Conservation (phyloP, 1,140 invertebrate genomes). For the Leguminivora glycinivorella region DNA sequence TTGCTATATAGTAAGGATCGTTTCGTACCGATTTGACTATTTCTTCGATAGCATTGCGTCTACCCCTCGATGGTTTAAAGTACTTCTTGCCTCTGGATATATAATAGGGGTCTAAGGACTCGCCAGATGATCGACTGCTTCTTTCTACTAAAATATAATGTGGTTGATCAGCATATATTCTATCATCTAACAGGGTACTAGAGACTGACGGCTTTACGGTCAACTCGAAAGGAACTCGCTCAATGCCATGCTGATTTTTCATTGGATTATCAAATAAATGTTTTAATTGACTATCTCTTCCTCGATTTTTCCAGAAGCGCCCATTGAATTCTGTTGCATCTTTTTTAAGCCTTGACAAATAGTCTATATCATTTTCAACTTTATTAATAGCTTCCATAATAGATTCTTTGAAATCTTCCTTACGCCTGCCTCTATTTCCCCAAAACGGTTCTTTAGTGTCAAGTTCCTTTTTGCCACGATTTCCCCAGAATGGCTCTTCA, state of each 20-base stretch:
- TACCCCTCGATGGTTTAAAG: conserved; percentile 47
- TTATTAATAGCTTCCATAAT: conserved; percentile 52
- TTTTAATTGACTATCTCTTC: conserved; percentile 54
- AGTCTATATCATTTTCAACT: conserved; percentile 51
- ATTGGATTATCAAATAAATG: conserved; percentile 42
- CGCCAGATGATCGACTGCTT: conserved; percentile 60
- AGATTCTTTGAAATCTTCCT: conserved; percentile 51
- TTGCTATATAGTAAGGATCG: conserved; percentile 71
- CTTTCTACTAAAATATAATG: conserved; percentile 70
- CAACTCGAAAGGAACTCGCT: conserved; percentile 31
- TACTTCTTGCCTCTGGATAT: conserved; percentile 67
- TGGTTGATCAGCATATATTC: conserved; percentile 70
- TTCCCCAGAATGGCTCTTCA: conserved; percentile 41
- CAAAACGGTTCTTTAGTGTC: conserved; percentile 45
- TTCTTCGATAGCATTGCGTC: conserved; percentile 67
- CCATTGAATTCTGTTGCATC: conserved; percentile 34
- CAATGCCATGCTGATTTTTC: conserved; percentile 32
- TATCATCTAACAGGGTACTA: conserved; percentile 57
- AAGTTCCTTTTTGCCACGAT: conserved; percentile 35
- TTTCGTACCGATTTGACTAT: conserved; percentile 67
- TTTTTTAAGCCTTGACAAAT: conserved; percentile 44
- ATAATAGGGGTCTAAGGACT: conserved; percentile 65
- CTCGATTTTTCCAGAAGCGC: conserved; percentile 60
- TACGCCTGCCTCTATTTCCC: conserved; percentile 47
- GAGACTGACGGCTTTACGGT: conserved; percentile 43